Evolutionary conservation across 2,797 vertebrate species (phyloP).

Genomic region (Clangula hyemalis): DNA sequence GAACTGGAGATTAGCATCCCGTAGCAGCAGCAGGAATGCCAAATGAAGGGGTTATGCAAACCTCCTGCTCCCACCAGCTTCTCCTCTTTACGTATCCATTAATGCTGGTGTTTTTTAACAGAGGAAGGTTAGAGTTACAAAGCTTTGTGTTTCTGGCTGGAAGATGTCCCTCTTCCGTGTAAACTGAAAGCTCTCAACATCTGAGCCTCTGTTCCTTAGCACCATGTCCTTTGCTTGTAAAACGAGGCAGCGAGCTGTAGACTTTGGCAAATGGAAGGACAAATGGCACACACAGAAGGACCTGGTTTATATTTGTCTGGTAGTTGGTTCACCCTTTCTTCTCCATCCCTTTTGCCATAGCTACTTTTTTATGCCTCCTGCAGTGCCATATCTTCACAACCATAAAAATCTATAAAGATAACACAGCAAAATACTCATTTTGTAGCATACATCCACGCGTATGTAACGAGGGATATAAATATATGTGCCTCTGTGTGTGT

Average conservation of each 20-base stretch:
- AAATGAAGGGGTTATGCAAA: background rate
- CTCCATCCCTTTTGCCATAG: background rate
- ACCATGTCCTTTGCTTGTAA: background rate
- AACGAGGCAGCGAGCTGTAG: background rate
- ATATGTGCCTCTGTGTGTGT: background rate
- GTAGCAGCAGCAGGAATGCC: background rate
- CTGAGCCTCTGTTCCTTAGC: background rate
- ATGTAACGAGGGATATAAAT: background rate
- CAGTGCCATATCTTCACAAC: background rate
- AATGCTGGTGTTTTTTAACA: background rate
- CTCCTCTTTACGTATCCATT: background rate
- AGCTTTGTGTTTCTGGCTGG: background rate
- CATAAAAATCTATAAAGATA: background rate
- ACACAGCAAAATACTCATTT: conserved; percentile 4
- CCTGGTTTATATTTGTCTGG: conserved; percentile 2
- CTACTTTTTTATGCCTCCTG: conserved; percentile 3
- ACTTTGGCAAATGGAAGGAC: background rate
- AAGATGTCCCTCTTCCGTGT: background rate
- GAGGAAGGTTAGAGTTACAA: background rate
- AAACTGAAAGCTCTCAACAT: background rate
- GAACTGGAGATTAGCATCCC: background rate
- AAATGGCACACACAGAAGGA: background rate
- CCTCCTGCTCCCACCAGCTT: background rate
- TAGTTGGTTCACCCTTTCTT: background rate
- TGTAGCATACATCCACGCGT: background rate